phyloP scores from a whole-genome alignment of 2,888 invertebrate genomes.

The Rotaria macrura region DNA sequence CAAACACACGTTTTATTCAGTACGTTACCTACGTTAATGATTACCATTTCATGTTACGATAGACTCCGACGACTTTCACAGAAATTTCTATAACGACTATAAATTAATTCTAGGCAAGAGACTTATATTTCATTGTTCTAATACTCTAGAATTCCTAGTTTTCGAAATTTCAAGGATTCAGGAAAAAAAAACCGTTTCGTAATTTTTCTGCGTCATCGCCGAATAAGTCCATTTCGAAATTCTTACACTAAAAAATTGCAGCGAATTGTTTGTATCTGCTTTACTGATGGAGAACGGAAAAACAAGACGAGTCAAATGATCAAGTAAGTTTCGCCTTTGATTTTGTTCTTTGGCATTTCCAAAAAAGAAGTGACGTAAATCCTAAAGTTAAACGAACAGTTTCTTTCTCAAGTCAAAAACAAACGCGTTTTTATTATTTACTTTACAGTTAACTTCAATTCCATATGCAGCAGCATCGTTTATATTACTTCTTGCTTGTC shows the following conservation, averaged over 20 bases:
- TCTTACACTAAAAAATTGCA: neutral
- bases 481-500: conserved; percentile 17
- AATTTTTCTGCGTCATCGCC: too few relatives aligned
- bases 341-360: neutral
- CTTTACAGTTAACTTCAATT: conserved; percentile 30
- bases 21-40: too few relatives aligned
- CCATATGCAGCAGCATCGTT: conserved; percentile 26
- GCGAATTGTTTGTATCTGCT: neutral
- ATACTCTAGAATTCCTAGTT: too few relatives aligned
- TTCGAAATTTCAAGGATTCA: too few relatives aligned
- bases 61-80: too few relatives aligned
- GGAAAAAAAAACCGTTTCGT: too few relatives aligned
- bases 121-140: too few relatives aligned
- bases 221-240: neutral
- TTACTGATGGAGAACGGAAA: neutral
- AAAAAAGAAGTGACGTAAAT: neutral
- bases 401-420: too few relatives aligned
- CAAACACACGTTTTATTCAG: too few relatives aligned
- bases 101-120: too few relatives aligned
- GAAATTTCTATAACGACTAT: too few relatives aligned
- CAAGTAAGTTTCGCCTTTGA: conserved; percentile 27
- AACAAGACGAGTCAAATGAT: neutral
- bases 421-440: neutral
- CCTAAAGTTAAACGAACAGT: neutral
- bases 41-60: too few relatives aligned